A percentile compares a stretch with the other conserved stretches of the same genome.
These are phyloP conservation scores for Aphidius colemani DNA, from an alignment of 2,888 invertebrate species.

Conservation along the genomic window DNA sequence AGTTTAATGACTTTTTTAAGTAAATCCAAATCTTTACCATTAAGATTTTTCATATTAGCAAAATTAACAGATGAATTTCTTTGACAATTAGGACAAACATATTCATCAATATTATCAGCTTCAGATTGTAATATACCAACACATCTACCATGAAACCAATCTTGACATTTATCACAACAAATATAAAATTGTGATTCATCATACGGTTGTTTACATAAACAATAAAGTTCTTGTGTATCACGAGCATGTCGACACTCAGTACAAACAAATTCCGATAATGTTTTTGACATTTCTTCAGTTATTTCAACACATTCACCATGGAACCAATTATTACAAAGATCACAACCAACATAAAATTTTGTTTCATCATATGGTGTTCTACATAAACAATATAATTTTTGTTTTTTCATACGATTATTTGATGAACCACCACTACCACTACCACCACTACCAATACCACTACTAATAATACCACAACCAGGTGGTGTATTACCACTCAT, in stretches of 20 bases:
- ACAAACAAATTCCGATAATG: constrained; percentile 88
- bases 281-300: constrained; percentile 88
- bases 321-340: constrained; percentile 98
- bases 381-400: constrained; percentile 88
- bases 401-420: constrained; percentile 65
- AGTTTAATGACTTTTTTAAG: constrained; percentile 86
- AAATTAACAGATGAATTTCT: constrained; percentile 86
- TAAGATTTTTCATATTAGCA: constrained; percentile 86
- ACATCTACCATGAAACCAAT: constrained; percentile 98
- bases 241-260: constrained; percentile 83
- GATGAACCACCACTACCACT: constrained; percentile 41
- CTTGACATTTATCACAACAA: constrained; percentile 97
- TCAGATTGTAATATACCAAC: constrained; percentile 93
- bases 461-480: neutral
- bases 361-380: constrained; percentile 94
- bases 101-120: constrained; percentile 93
- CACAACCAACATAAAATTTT: constrained; percentile 97
- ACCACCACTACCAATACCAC: too few relatives aligned
- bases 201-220: constrained; percentile 94
- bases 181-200: constrained; percentile 99
- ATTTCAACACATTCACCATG: constrained; percentile 96
- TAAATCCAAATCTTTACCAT: constrained; percentile 79
- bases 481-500: constrained; percentile 50
- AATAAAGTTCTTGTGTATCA: constrained; percentile 91
- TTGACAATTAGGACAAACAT: constrained; percentile 95